Evolutionary conservation across 1,140 invertebrate species (phyloP).

Genomic region (Cepaea nemoralis): DNA sequence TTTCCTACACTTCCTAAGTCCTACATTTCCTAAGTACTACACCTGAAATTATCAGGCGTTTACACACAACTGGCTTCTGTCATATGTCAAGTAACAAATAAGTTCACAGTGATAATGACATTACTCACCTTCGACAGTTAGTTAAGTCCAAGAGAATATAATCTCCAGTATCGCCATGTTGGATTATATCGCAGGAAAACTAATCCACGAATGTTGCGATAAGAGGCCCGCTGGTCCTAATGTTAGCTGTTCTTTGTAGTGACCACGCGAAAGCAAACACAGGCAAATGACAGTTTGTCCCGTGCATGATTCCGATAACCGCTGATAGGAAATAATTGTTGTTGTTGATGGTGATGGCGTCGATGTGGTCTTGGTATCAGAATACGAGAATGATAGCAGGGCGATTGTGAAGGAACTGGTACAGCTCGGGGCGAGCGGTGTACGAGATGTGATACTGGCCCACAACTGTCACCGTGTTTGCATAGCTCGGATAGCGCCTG

Average conservation of each 20-base stretch:
- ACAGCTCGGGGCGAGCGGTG: not conserved
- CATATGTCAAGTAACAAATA: too few species aligned
- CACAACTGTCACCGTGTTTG: constrained; percentile 15
- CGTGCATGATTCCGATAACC: not conserved
- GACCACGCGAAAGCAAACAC: not conserved
- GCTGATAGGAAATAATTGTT: not conserved
- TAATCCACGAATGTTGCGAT: not conserved
- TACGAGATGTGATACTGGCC: not conserved
- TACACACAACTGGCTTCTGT: too few species aligned
- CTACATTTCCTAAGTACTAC: too few species aligned
- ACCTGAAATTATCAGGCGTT: too few species aligned
- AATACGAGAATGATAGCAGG: not conserved
- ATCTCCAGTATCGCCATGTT: not conserved
- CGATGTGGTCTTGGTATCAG: not conserved
- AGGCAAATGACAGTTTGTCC: not conserved
- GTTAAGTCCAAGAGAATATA: not conserved
- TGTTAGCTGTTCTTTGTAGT: not conserved
- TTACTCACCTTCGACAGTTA: not conserved
- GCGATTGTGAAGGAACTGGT: not conserved
- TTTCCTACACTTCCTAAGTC: too few species aligned
- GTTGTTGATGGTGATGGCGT: not conserved
- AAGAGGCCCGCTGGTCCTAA: not conserved
- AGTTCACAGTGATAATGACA: too few species aligned
- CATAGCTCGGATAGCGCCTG: not conserved
- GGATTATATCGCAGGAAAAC: not conserved